Evolutionary conservation across 2,888 invertebrate genomes (phyloP), one percentile per base, ranked within the genome.

Genomic region (Cerastis leucographa): DNA sequence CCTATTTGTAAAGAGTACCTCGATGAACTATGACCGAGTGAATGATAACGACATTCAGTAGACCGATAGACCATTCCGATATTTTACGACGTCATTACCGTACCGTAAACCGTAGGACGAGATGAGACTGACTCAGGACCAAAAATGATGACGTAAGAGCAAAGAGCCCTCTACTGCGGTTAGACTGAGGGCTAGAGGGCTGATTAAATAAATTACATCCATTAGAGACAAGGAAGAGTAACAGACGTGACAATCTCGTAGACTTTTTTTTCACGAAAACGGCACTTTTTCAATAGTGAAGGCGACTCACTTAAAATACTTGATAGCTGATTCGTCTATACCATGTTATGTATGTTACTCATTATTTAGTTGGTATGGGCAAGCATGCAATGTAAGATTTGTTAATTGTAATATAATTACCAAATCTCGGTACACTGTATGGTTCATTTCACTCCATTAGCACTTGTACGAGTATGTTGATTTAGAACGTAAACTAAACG

Each of bases 391-490:
- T 59, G 25, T 25, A 8, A 59, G 17, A 59, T 59, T 59, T 59
- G 59, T 59, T 59, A 75, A 75, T 80, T 79, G 64, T 83, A 76
- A 68, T 80, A 81, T 78, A 82, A 82, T 83, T 76, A 84, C 73
- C 78, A 81, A 84, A 79, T 80, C 71, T 78, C 73, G 74, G 81
- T 76, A 80, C 78, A 86, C 78, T 85, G 88, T 87, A 84, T 90
- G 92, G 91, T 92, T 91, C 85, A 93, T 93, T 92, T 94, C 91
- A 92, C 91, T 93, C 93, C 91, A 94, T 95, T 94, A 94, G 90
- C 93, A 93, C 92, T 93, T 90, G 90, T 88, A n/a, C n/a, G n/a
- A n/a, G n/a, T n/a, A 87, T 92, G 91, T 93, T 93, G 92, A 93
- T 93, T 89, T 92, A 89, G 87, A 92, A 91, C 91, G 93, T 94